Evolutionary conservation across 2,888 invertebrate genomes (phyloP).

Genomic region (Boloria euphrosyne): DNA sequence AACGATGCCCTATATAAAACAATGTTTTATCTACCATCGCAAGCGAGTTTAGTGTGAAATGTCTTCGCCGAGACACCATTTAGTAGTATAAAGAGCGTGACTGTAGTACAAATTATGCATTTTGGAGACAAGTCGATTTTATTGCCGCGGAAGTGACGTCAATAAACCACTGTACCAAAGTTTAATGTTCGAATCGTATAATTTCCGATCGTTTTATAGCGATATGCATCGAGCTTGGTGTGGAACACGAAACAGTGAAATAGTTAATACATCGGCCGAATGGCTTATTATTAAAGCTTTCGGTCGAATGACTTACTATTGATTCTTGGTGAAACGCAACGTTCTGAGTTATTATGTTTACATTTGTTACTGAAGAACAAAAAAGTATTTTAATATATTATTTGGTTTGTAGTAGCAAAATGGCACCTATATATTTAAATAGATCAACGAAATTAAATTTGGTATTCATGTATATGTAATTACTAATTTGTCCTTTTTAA

Average conservation of each 20-base stretch:
- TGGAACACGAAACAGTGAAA: conserved; percentile 44
- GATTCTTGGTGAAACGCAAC: conserved; percentile 12
- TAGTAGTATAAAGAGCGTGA: conserved; percentile 80
- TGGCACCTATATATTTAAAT: no score
- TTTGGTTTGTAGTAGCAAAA: no score
- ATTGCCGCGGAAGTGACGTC: conserved; percentile 80
- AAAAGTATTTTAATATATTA: no score
- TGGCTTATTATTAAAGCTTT: conserved; percentile 25
- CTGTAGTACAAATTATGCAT: conserved; percentile 80
- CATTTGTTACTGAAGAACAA: no score
- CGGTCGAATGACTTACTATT: no score
- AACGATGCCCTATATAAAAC: conserved; percentile 79
- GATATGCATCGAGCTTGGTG: conserved; percentile 64
- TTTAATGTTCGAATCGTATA: conserved; percentile 75
- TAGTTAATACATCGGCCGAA: conserved; percentile 17
- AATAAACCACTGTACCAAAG: conserved; percentile 77
- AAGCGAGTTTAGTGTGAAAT: conserved; percentile 78
- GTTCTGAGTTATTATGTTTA: not conserved
- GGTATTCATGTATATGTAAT: no score
- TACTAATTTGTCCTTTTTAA: no score
- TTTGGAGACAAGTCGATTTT: conserved; percentile 79
- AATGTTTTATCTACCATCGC: conserved; percentile 77
- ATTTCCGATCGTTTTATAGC: conserved; percentile 69
- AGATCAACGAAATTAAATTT: no score
- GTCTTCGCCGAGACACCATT: conserved; percentile 80